Evolutionary conservation across 2,797 vertebrate species (phyloP), one percentile per base, ranked within the genome.

Genomic region (Acrossocheilus fasciatus): DNA sequence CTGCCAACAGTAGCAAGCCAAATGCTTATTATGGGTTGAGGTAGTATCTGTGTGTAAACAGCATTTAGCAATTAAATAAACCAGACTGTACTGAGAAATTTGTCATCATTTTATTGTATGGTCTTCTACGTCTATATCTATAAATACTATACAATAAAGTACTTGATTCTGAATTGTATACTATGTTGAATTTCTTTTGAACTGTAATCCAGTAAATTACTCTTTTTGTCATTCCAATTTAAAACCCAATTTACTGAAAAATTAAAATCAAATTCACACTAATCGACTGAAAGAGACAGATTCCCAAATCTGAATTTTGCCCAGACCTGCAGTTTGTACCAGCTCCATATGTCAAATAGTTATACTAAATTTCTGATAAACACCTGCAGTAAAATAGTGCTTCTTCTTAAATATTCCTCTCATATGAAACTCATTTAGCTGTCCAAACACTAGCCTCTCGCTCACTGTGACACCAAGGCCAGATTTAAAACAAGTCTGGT

Each of bases 401-500:
- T 80, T 66, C 41, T 34, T 50, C 18, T 50, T 20, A 7, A 45
- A 18, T 30, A 45, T 26, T 47, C 45, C 26, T 69, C 41, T 64
- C 57, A 75, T 2, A 83, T 74, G 6, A 75, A 64, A 64, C 26
- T 47, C 14, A 64, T 84, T 50, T 84, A 75, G 26, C 30, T 1
- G n/a, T 83, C 57, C 30, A 75, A 52, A 76, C 34, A 66, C 43
- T 50, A 45, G 39, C 39, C 54, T 45, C 50, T 41, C 30, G 23
- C 30, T 84, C 72, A 75, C 80, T 77, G 72, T 81, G 81, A 79
- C 62, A 81, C 34, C 45, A 81, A 80, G 59, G n/a, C 78, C n/a
- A 78, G 43, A 52, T 62, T 34, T 34, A 34, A 72, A 83, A 83
- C 78, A 87, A 47, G 81, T 80, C n/a, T 84, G 75, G 72, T 88